Evolutionary conservation across 1,140 invertebrate species (phyloP).

Genomic region (Papilio dardanus): DNA sequence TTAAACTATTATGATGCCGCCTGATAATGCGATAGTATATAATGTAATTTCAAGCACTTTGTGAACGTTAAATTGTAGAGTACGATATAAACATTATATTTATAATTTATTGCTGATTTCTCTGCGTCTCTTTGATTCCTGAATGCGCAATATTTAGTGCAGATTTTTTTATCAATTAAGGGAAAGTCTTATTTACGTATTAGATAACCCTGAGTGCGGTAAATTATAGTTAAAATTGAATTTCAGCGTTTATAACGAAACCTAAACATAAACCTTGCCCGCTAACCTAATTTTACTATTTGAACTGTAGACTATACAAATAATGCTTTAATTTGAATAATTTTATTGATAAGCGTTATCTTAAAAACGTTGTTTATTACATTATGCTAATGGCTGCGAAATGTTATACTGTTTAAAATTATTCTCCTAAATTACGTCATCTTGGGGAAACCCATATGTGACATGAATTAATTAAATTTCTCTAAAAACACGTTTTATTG

Average conservation of each 20-base stretch:
- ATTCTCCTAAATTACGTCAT: neutral
- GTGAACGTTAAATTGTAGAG: neutral
- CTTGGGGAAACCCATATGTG: constrained; percentile 8
- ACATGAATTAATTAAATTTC: neutral
- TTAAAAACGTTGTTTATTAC: neutral
- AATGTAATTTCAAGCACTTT: neutral
- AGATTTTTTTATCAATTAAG: too few relatives aligned
- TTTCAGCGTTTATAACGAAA: too few relatives aligned
- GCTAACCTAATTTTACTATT: too few relatives aligned
- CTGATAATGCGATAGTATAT: neutral
- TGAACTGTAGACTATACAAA: constrained; percentile 27
- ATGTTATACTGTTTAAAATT: neutral
- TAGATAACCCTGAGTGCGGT: too few relatives aligned
- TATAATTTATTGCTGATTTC: neutral
- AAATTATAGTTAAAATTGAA: too few relatives aligned
- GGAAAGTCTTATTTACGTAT: too few relatives aligned
- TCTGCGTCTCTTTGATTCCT: too few relatives aligned
- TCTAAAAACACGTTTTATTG: neutral
- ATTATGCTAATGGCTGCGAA: neutral
- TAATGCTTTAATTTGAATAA: neutral
- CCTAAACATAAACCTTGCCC: too few relatives aligned
- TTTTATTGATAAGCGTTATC: constrained; percentile 7
- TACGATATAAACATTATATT: neutral
- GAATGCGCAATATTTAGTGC: too few relatives aligned
- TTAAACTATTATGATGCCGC: neutral